Evolutionary conservation across 2,113 vertebrate genomes (phyloP).

Genomic region (Xenopus borealis): DNA sequence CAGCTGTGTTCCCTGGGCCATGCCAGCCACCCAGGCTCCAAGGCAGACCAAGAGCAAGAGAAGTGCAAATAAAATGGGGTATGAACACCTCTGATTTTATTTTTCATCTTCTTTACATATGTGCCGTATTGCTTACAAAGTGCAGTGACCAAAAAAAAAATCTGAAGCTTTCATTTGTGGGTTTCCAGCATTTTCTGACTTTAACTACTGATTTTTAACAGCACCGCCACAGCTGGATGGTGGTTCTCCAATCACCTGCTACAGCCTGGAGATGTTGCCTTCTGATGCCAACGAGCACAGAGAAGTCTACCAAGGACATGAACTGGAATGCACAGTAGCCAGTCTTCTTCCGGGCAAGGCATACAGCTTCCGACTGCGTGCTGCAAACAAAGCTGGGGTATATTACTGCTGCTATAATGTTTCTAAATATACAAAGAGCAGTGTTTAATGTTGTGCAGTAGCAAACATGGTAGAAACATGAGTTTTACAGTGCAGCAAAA

Average conservation of each 20-base stretch:
- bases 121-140: too few relatives aligned
- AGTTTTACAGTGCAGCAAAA: too few relatives aligned
- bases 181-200: too few relatives aligned
- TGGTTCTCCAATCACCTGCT: constrained; percentile 79
- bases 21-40: constrained; percentile 86
- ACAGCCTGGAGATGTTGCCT: constrained; percentile 78
- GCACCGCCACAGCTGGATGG: constrained; percentile 81
- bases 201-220: constrained; percentile 48
- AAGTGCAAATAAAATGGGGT: constrained; percentile 95
- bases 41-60: constrained; percentile 89
- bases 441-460: too few relatives aligned
- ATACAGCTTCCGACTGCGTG: constrained; percentile 84
- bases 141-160: too few relatives aligned
- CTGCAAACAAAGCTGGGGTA: constrained; percentile 93
- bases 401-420: constrained; percentile 46
- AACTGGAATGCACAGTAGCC: constrained; percentile 85
- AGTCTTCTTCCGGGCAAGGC: constrained; percentile 85
- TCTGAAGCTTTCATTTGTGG: too few relatives aligned
- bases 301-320: constrained; percentile 87
- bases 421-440: too few relatives aligned
- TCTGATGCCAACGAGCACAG: constrained; percentile 73
- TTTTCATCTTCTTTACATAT: too few relatives aligned
- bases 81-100: constrained; percentile 51
- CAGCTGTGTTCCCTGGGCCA: constrained; percentile 85
- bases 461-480: too few relatives aligned